Evolutionary conservation across 1,140 invertebrate genomes (phyloP).

Genomic region (Aradophagus sp.): DNA sequence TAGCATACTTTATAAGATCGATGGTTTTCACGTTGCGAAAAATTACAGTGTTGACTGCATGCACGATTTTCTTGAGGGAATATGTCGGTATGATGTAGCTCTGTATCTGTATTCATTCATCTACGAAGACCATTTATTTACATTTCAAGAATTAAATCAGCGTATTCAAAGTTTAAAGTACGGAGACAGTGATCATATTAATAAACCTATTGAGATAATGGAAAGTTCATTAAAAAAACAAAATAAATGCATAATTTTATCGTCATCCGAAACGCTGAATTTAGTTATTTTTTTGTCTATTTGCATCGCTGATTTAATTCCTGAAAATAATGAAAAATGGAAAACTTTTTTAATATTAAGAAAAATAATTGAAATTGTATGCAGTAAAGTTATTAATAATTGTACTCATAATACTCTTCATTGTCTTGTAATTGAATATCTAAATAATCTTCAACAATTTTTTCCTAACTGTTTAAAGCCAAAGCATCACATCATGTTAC

Average conservation of each 20-base stretch:
- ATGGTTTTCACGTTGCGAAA: not conserved
- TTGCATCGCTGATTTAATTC: not conserved
- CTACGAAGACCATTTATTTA: not conserved
- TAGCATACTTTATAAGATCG: not conserved
- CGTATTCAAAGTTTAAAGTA: not conserved
- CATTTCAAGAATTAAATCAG: not conserved
- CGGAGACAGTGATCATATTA: not conserved
- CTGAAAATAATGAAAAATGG: not conserved
- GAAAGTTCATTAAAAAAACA: not conserved
- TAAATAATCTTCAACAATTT: too few species aligned
- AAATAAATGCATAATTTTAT: not conserved
- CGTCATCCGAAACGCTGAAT: not conserved
- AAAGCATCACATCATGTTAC: too few species aligned
- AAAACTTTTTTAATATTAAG: not conserved
- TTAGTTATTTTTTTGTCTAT: too few species aligned
- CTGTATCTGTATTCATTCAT: not conserved
- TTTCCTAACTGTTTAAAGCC: constrained; percentile 1
- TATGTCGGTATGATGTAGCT: not conserved
- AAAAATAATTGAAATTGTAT: constrained; percentile 1
- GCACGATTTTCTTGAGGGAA: not conserved
- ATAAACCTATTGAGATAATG: not conserved
- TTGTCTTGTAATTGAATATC: too few species aligned
- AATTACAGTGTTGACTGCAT: not conserved
- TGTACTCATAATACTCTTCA: not conserved
- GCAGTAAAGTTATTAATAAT: not conserved